A percentile compares a stretch with the other conserved stretches of the same genome.
Evolutionary conservation across 2,113 vertebrate species (phyloP).

Genomic region (Damaliscus lunatus): DNA sequence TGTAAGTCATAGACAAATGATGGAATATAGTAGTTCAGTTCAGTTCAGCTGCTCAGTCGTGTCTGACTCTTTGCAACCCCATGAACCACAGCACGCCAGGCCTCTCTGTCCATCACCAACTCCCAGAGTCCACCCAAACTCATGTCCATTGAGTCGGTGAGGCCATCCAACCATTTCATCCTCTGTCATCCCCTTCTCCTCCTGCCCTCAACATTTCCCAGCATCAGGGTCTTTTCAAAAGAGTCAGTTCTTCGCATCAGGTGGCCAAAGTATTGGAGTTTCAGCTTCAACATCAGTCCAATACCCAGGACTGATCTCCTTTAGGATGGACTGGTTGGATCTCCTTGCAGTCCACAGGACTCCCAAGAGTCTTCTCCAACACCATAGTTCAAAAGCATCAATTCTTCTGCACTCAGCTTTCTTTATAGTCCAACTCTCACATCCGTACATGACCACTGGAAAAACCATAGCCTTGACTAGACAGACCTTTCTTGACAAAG

Average conservation of each 20-base stretch:
- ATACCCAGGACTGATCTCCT: neutral
- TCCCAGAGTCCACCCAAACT: neutral
- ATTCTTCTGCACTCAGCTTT: neutral
- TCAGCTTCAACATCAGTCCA: neutral
- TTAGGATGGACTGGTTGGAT: neutral
- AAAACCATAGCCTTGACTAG: neutral
- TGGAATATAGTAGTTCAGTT: neutral
- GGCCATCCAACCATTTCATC: neutral
- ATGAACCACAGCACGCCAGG: neutral
- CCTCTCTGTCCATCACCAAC: neutral
- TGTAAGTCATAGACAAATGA: neutral
- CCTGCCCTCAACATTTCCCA: neutral
- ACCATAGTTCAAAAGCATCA: neutral
- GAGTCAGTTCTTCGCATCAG: neutral
- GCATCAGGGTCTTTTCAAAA: neutral
- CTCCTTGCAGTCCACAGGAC: neutral
- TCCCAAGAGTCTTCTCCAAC: neutral
- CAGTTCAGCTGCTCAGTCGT: accelerated
- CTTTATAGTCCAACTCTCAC: neutral
- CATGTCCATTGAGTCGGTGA: neutral
- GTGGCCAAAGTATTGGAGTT: neutral
- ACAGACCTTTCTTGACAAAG: neutral
- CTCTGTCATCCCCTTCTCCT: neutral
- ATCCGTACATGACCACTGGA: neutral
- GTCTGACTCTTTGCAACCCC: neutral